Percentiles rank a stretch among this genome's conserved stretches.
Evolutionary conservation across 2,113 vertebrate genomes (phyloP).

Genomic region (Caretta caretta): DNA sequence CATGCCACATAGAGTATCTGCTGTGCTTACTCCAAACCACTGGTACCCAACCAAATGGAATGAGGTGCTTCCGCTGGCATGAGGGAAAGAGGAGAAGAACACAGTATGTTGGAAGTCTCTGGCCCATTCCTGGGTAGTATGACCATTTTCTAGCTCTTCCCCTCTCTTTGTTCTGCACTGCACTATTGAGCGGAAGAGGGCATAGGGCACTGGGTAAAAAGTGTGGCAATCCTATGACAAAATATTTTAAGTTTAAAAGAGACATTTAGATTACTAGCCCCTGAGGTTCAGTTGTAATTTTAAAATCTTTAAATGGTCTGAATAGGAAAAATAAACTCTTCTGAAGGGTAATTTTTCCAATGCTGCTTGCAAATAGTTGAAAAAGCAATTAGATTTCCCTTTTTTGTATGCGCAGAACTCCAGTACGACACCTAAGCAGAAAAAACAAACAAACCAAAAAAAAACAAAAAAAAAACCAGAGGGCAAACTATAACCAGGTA

Average conservation of each 20-base stretch:
- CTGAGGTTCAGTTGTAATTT: neutral
- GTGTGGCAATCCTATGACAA: neutral
- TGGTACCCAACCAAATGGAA: neutral
- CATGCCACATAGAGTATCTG: neutral
- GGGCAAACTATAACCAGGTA: neutral
- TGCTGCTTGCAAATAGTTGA: neutral
- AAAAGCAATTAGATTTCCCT: neutral
- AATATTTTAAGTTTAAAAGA: neutral
- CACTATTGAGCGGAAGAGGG: neutral
- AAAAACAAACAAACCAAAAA: no score
- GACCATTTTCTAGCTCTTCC: neutral
- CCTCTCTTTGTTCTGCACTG: neutral
- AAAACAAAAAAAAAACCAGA: neutral
- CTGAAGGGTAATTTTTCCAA: neutral
- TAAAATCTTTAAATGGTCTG: no score
- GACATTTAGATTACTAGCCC: neutral
- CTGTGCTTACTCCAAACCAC: neutral
- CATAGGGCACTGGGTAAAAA: neutral
- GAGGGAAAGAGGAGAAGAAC: neutral
- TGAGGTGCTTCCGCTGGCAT: neutral
- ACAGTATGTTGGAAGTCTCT: neutral
- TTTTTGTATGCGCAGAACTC: neutral
- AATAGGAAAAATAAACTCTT: neutral
- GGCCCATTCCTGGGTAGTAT: neutral
- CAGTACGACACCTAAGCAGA: neutral